Evolutionary conservation across 2,888 invertebrate genomes (phyloP), one percentile per base, ranked within the genome.

Genomic region (Hermaeophaga mercurialis): DNA sequence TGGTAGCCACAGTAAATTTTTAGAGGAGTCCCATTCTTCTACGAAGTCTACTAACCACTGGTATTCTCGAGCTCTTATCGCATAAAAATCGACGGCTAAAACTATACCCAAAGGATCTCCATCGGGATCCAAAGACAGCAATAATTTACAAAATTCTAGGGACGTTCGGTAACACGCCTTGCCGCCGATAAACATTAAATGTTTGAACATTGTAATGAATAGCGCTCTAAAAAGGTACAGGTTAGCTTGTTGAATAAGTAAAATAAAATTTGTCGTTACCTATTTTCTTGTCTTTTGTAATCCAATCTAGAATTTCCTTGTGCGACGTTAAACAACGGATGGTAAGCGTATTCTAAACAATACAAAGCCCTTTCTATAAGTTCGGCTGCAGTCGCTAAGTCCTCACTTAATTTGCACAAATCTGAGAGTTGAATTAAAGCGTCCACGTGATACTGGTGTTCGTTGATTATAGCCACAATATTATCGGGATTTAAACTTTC

Each of bases 101-200:
- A 90, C 81, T 36, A 87, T 83, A n/a, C 88, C 90, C 52, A 92
- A 70, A 1, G 91, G 91, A 78, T 92, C 92, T 8, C 80, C 82
- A 9, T 86, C 85, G 0, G 90, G 89, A 75, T 91, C 89, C 45
- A 91, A 77, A 9, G 86, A 86, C 52, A 93, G 79, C n/a, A 94
- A 78, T 38, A 94, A 76, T 78, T 94, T 94, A 73, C 90, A 89
- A 65, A 92, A 84, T 76, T 95, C 94, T 64, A 94, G 80, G n/a
- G 94, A 89, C 1, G 94, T 94, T 61, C 92, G 82, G 70, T 89
- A 87, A 75, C 92, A 93, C 3, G 92, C 91, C 61, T 90, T 81
- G 58, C 87, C 87, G 19, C 90, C 89, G 52, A 93, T 83, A 72
- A 88, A 90, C 54, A 83, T 81, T 59, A 93, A 80, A 74, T 93